Evolutionary conservation across 2,888 invertebrate genomes (phyloP), one percentile per base, ranked within the genome.

Genomic region (Cantharis rufa): DNA sequence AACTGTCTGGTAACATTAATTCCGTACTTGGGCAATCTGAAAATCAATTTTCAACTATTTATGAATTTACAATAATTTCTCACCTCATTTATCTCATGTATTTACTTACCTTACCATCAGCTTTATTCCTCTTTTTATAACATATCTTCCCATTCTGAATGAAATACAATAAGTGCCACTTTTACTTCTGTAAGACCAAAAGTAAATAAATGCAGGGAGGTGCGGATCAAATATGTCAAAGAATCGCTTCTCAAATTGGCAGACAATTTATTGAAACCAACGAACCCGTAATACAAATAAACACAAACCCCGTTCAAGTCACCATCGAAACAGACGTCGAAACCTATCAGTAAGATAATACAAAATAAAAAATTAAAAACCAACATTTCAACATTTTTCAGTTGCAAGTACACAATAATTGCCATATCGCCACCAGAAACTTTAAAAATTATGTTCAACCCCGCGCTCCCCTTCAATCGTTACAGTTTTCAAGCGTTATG

Each of bases 381-480:
- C 15, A 62, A 75, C 10, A 62, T 70, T 15, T 69, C 64, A 61
- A 13, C n/a, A 61, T 70, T 71, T 79, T 82, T 63, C 66, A 85
- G 85, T 69, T 81, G 82, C 69, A 71, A 72, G 18, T 78, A 79
- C 70, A 80, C 80, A 11, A 84, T 86, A 72, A 18, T 84, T 16
- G 80, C 85, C 10, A 76, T 84, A 21, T 82, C 85, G 4, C 84
- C 84, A 7, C 70, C 71, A 24, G 80, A 83, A 72, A 70, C 84
- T 1, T 69, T 80, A 61, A 78, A 82, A 48, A 84, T 86, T 15
- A 72, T 75, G 18, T 85, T 85, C 63, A 64, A 71, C 0, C 86
- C 86, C 13, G 76, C 81, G 3, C 73, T 85, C 21, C 74, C 77
- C 3, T 28, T 74, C 18, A 71, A 61, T 4, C 82, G 78, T 70